Evolutionary conservation across 2,113 vertebrate species (phyloP), one percentile per base, ranked within the genome.

Genomic region (Vulpes ferrilata): DNA sequence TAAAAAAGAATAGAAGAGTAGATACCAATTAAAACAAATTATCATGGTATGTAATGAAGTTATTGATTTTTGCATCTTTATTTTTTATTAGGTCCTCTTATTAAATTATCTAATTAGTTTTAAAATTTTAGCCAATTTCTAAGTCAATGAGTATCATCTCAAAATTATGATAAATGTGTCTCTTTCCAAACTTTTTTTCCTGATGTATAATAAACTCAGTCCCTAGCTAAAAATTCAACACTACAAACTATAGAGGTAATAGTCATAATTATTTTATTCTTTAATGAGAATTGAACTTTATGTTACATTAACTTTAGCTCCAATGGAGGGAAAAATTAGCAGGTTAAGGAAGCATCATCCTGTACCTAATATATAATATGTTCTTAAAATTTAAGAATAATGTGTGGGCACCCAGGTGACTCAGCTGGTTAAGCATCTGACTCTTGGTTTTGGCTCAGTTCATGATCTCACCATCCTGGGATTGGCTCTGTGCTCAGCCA

Each of bases 221-320:
- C 11, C 4, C 53, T 53, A 55, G 25, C 10, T 73, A 74, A 59
- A 73, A 64, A 82, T 38, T 15, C 23, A 60, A 23, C 64, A 74
- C 9, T 43, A 19, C 25, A 55, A 74, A 64, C 25, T 64, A 38
- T 38, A 53, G 12, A 82, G 78, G 23, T 38, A 64, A 55, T 7
- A 73, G 16, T 62, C 38, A 32, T 60, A 23, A 38, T 57, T 82
- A 89, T 38, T 73, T 88, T 74, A 38, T 64, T 32, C 38, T 35
- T 94, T 38, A 82, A 19, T 32, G 12, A 43, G 76, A n/a, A 25
- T 55, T 35, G 7, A 53, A 48, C 16, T 3, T 60, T 81, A 30
- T 73, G 73, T 95, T 89, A 43, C 17, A 73, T 74, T 35, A 57
- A 83, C 64, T 74, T 74, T 82, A 82, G 57, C 93, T 83, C 73